These are phyloP conservation scores for Poeciliopsis gracilis DNA, from an alignment of 2,797 vertebrate species.

Conservation along the genomic window DNA sequence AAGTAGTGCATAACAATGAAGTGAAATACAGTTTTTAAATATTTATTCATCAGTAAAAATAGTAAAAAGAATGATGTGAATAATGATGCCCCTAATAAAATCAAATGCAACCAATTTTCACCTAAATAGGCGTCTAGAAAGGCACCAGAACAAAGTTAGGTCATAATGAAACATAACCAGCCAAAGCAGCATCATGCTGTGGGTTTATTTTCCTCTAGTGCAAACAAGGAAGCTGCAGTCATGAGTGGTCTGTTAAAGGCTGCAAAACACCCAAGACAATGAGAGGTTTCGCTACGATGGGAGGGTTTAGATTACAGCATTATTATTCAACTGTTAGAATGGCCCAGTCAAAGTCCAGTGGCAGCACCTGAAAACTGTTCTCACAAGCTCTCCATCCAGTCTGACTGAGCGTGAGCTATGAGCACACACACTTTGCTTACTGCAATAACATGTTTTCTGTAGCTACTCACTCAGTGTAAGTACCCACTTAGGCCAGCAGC, in stretches of 20 bases:
- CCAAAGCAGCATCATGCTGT: neutral
- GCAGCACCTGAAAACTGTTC: neutral
- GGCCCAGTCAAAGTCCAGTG: neutral
- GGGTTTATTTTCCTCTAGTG: neutral
- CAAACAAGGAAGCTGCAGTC: neutral
- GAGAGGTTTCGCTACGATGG: neutral
- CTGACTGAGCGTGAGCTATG: neutral
- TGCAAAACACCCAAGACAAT: neutral
- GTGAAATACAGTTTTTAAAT: neutral
- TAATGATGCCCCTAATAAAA: neutral
- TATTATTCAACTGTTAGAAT: neutral
- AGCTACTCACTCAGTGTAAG: conserved; percentile 19
- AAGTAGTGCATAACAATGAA: neutral
- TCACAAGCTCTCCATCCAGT: neutral
- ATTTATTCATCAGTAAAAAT: neutral
- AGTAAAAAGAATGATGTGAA: neutral
- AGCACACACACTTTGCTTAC: neutral
- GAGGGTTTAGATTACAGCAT: neutral
- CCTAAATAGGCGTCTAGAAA: neutral
- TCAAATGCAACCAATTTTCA: neutral
- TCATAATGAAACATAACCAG: neutral
- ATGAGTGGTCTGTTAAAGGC: neutral
- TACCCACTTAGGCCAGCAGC: conserved; percentile 27
- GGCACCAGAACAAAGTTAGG: neutral
- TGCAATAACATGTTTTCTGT: conserved; percentile 12